phyloP scores from a whole-genome alignment of 2,113 vertebrate genomes.

The Elephas maximus region DNA sequence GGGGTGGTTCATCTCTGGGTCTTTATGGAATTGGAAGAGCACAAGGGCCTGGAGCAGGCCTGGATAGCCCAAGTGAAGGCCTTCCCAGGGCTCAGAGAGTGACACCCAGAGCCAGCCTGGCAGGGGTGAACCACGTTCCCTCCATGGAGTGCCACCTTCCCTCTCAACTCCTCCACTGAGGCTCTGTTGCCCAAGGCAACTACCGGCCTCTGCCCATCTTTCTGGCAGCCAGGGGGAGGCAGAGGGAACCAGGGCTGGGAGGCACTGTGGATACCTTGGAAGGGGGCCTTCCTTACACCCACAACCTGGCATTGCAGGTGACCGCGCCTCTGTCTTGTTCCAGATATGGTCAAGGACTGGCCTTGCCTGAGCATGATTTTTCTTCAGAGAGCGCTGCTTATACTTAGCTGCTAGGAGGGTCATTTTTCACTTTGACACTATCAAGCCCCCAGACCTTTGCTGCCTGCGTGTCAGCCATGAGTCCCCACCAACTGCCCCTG shows the following conservation, averaged over 20 bases:
- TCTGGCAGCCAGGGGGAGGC: neutral
- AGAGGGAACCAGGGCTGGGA: neutral
- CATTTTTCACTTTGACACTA: neutral
- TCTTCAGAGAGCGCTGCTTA: neutral
- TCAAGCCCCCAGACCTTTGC: neutral
- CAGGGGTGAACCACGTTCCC: accelerated
- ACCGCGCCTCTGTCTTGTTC: neutral
- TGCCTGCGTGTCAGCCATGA: neutral
- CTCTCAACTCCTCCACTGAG: neutral
- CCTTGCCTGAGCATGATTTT: neutral
- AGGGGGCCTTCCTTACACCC: neutral
- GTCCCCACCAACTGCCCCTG: neutral
- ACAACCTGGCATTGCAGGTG: neutral
- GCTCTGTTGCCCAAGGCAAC: neutral
- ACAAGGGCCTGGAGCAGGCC: no score
- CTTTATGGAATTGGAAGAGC: neutral
- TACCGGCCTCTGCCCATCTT: neutral
- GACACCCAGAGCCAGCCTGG: neutral
- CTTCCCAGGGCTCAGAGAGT: neutral
- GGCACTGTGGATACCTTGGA: neutral
- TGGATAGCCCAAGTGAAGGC: neutral
- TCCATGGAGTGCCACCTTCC: no score
- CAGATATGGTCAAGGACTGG: neutral
- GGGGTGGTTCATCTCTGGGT: neutral
- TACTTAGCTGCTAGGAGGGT: neutral